Evolutionary conservation across 1,140 invertebrate genomes (phyloP).

Genomic region (Zaprionus gabonicus): DNA sequence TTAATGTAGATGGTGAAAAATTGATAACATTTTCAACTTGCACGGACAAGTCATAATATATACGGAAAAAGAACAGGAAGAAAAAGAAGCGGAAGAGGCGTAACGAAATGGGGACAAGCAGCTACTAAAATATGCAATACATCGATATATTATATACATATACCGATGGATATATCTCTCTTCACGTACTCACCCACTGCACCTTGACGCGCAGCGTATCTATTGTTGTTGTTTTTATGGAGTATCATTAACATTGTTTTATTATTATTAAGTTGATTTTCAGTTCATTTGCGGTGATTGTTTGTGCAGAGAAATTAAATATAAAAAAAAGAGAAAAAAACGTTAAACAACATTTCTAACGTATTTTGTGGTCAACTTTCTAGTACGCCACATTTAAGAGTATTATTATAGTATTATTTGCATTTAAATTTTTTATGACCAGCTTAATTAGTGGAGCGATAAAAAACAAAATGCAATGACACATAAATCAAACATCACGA

Average conservation of each 20-base stretch:
- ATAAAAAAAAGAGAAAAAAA: constrained; percentile 69
- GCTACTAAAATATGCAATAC: constrained; percentile 32
- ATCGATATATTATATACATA: background rate
- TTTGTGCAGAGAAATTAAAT: constrained; percentile 62
- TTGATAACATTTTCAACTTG: constrained; percentile 35
- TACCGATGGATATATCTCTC: constrained; percentile 48
- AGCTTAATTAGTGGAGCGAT: constrained; percentile 74
- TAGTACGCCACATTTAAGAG: constrained; percentile 20
- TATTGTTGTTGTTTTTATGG: constrained; percentile 45
- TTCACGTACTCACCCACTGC: constrained; percentile 75
- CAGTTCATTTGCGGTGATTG: constrained; percentile 78
- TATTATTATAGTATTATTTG: constrained; percentile 59
- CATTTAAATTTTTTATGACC: constrained; percentile 55
- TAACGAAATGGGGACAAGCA: constrained; percentile 18
- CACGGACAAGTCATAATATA: constrained; percentile 51
- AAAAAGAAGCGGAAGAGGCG: constrained; percentile 9
- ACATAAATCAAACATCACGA: constrained; percentile 29
- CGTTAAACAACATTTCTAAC: constrained; percentile 49
- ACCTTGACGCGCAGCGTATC: constrained; percentile 80
- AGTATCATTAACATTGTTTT: constrained; percentile 50
- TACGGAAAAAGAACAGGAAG: constrained; percentile 30
- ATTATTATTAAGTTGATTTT: constrained; percentile 49
- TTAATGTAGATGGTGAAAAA: constrained; percentile 57
- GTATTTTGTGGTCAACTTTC: constrained; percentile 43
- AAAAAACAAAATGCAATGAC: constrained; percentile 50